phyloP scores from a whole-genome alignment of 2,113 vertebrate species.

The Rhipidura dahli region DNA sequence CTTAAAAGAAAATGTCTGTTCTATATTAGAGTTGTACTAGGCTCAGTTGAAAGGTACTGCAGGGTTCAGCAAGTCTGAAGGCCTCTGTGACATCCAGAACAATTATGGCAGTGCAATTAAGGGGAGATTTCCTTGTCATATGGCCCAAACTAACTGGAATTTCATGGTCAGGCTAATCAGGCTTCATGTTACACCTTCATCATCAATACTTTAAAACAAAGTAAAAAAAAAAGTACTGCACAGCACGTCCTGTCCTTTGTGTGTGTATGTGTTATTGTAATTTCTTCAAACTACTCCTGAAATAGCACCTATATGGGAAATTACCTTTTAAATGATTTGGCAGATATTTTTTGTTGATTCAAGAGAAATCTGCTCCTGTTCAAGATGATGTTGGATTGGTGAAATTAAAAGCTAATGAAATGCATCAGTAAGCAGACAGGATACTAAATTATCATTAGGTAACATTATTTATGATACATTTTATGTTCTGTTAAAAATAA shows the following conservation, averaged over 20 bases:
- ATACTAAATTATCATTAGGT: background rate
- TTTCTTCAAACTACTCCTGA: background rate
- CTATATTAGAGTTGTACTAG: background rate
- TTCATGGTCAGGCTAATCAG: background rate
- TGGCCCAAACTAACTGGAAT: background rate
- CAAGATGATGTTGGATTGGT: background rate
- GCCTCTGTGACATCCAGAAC: background rate
- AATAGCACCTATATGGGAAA: background rate
- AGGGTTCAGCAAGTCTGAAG: background rate
- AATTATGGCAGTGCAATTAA: background rate
- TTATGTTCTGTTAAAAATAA: constrained; percentile 29
- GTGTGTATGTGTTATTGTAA: background rate
- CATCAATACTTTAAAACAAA: background rate
- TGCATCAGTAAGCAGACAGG: background rate
- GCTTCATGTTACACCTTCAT: background rate
- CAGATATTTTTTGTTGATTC: background rate
- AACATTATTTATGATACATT: background rate
- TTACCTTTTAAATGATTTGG: background rate
- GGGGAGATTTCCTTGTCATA: background rate
- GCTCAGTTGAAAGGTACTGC: background rate
- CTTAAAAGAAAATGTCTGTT: background rate
- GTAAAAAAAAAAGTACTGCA: background rate
- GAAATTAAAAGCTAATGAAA: constrained; percentile 27
- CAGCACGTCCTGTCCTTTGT: background rate
- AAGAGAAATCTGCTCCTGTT: background rate